Percentiles rank a stretch among this genome's conserved stretches.
These are phyloP conservation scores for Malurus elegans DNA, from an alignment of 2,113 vertebrate genomes.

Conservation along the genomic window DNA sequence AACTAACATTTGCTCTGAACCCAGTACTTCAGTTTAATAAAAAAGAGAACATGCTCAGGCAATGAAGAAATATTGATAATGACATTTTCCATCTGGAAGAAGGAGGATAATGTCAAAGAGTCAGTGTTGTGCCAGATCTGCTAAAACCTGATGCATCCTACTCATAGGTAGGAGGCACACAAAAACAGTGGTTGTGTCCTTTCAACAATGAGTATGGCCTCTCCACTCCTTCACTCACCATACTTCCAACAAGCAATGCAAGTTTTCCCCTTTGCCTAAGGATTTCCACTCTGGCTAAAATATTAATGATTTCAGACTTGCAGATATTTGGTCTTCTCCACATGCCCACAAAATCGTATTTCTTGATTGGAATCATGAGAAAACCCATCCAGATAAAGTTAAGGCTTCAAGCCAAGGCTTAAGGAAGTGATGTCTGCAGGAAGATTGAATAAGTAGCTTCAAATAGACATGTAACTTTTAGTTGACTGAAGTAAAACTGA, in stretches of 20 bases:
- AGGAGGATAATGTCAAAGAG: not conserved
- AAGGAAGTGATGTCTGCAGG: not conserved
- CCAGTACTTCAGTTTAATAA: not conserved
- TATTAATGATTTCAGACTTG: not conserved
- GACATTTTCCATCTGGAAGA: not conserved
- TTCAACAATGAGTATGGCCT: rapidly evolving
- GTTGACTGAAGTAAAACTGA: not conserved
- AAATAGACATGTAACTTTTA: not conserved
- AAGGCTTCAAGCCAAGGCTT: not conserved
- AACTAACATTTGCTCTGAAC: conserved; percentile 20
- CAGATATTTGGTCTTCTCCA: not conserved
- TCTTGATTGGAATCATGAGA: not conserved
- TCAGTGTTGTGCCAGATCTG: not conserved
- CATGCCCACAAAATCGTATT: not conserved
- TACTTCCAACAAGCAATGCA: not conserved
- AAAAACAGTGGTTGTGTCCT: not conserved
- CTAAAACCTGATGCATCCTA: not conserved
- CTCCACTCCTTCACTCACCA: not conserved
- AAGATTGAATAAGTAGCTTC: not conserved
- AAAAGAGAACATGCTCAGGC: not conserved
- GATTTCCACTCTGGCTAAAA: not conserved
- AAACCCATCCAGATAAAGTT: not conserved
- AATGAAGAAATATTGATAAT: conserved; percentile 43
- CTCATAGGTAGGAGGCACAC: not conserved
- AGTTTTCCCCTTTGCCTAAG: not conserved